Evolutionary conservation across 2,797 vertebrate genomes (phyloP).

Genomic region (Jordanella pulchra): DNA sequence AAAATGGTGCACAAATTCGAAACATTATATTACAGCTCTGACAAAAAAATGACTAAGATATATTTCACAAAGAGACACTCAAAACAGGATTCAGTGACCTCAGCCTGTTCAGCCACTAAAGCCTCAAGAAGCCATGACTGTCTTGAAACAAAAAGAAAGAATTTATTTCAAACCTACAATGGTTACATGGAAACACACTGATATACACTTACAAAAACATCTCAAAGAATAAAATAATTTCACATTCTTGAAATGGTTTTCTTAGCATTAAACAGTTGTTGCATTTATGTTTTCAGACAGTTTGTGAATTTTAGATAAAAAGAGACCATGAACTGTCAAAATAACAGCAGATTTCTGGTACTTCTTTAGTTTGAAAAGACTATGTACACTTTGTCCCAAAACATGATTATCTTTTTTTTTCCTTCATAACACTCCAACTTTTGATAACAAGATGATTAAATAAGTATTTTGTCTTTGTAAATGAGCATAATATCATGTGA

Average conservation of each 20-base stretch:
- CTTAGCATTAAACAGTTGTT: constrained; percentile 65
- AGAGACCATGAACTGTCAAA: constrained; percentile 63
- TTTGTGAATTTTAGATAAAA: constrained; percentile 74
- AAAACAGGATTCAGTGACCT: constrained; percentile 53
- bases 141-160: constrained; percentile 76
- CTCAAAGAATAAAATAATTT: constrained; percentile 75
- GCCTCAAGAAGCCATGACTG: constrained; percentile 56
- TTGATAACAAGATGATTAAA: constrained; percentile 59
- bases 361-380: constrained; percentile 72
- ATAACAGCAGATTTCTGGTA: constrained; percentile 53
- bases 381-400: constrained; percentile 82
- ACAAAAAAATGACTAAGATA: constrained; percentile 48
- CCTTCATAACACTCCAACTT: constrained; percentile 52
- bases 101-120: constrained; percentile 49
- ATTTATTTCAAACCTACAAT: constrained; percentile 80
- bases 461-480: constrained; percentile 37
- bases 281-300: constrained; percentile 51
- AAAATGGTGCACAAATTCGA: constrained; percentile 54
- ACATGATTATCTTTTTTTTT: constrained; percentile 64
- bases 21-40: constrained; percentile 57
- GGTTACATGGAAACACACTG: constrained; percentile 82
- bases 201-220: constrained; percentile 82
- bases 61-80: constrained; percentile 47
- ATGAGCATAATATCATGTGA: constrained; percentile 45
- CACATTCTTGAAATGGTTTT: constrained; percentile 72